phyloP scores from a whole-genome alignment of 2,113 vertebrate species.

The Lasiurus cinereus region DNA sequence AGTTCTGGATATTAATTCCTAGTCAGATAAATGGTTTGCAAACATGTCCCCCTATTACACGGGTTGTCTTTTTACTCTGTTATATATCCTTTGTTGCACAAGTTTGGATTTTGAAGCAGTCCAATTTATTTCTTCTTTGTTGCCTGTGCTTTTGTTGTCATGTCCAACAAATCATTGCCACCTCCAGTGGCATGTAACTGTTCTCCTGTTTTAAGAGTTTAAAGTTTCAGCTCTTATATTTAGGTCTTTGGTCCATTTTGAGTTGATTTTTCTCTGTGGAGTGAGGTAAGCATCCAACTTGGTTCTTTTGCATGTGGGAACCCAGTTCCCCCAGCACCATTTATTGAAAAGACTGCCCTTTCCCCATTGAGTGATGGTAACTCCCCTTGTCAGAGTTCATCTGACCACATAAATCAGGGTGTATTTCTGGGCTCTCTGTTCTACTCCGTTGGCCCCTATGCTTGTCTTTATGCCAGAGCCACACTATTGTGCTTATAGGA shows the following conservation, averaged over 20 bases:
- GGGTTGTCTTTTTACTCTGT: neutral
- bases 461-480: neutral
- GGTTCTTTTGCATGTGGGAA: neutral
- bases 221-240: neutral
- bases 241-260: neutral
- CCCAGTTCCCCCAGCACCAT: too few relatives aligned
- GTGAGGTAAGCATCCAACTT: neutral
- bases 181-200: neutral
- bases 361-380: too few relatives aligned
- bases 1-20: slow-evolving; percentile 3
- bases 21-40: neutral
- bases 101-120: neutral
- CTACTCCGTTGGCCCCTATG: neutral
- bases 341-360: neutral
- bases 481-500: neutral
- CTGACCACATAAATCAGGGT: neutral
- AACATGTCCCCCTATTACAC: neutral
- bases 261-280: neutral
- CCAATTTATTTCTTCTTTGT: neutral
- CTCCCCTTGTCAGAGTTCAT: neutral
- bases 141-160: neutral
- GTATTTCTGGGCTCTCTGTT: neutral
- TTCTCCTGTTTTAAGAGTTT: neutral
- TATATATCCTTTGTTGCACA: neutral
- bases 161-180: neutral